phyloP scores from a whole-genome alignment of 2,888 invertebrate species.

The Erynnis tages region DNA sequence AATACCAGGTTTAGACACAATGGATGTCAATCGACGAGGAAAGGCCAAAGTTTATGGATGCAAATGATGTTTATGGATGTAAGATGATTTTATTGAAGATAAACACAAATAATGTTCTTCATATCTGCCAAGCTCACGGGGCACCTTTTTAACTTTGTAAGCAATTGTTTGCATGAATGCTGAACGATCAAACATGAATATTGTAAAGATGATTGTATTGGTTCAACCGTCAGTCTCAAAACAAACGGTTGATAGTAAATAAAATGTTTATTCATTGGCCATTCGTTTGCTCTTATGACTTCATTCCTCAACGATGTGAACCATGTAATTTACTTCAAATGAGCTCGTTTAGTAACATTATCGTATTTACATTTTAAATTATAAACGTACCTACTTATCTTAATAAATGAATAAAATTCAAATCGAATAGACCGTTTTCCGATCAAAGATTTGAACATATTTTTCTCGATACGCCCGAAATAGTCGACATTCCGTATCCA shows the following conservation, averaged over 20 bases:
- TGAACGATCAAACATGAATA: neutral
- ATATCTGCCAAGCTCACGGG: no score
- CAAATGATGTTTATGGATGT: no score
- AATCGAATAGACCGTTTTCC: slow-evolving; percentile 25
- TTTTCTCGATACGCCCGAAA: slow-evolving; percentile 8
- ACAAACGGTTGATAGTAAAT: slow-evolving; percentile 38
- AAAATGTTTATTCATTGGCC: slow-evolving; percentile 54
- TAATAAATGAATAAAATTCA: slow-evolving; percentile 35
- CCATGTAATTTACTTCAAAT: slow-evolving; percentile 36
- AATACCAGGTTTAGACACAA: no score
- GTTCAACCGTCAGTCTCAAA: slow-evolving; percentile 20
- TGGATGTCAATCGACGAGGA: no score
- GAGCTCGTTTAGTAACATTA: slow-evolving; percentile 39
- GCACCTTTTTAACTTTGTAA: no score
- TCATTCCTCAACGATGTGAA: slow-evolving; percentile 43
- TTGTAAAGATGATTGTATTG: neutral
- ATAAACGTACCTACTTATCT: slow-evolving; percentile 27
- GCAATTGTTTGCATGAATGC: neutral
- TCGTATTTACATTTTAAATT: slow-evolving; percentile 37
- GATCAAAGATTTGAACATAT: slow-evolving; percentile 22
- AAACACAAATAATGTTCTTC: no score
- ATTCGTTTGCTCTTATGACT: slow-evolving; percentile 48
- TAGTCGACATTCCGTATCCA: slow-evolving; percentile 22
- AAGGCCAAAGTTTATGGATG: no score
- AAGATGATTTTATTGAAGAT: no score